Base-by-base conservation (phyloP, 2,888 invertebrate genomes). In the Parnassius smintheus region DNA sequence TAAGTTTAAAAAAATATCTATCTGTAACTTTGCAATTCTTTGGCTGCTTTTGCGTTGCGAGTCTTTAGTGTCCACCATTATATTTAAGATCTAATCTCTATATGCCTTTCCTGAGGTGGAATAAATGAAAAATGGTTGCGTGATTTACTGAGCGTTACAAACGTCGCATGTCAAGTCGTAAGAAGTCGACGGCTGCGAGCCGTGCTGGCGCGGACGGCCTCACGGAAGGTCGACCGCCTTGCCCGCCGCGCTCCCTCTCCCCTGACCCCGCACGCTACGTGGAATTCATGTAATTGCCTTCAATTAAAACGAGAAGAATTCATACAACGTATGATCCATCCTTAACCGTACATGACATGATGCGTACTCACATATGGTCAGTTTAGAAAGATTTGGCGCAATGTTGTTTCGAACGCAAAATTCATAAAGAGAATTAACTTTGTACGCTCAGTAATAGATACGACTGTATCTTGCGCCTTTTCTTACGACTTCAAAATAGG, bases 201-300 rank as follows among this genome's bases (percentile, higher is more conserved):
- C 59, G 66, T 59, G 70, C 73, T 74, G 71, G 70, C 73, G 77
- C 77, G 81, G 76, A 74, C 77, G 91, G 88, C 91, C 91, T 89
- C 88, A 85, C 76, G 86, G 90, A 91, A 91, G 91, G 91, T 90
- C 91, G 89, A 85, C 88, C 75, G 86, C 87, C 87, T 82, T 72
- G 59, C 72, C 68, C 66, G 66, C 70, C 68, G 54, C 69, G 69
- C 68, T 59, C 66, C 71, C 59, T 73, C 72, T 72, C 59, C 68
- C 66, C 60, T 68, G 64, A 75, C 71, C 72, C 64, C 68, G 65
- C 65, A 58, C 85, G 86, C 88, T 86, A 86, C 85, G 88, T 86
- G 88, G 88, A 88, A 92, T 88, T 89, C 83, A 86, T 87, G 81
- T 89, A 90, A 88, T 90, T 88, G 86, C 82, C 82, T 82, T 83